Base-by-base conservation (phyloP, 2,888 invertebrate species). In the Parnassius smintheus region DNA sequence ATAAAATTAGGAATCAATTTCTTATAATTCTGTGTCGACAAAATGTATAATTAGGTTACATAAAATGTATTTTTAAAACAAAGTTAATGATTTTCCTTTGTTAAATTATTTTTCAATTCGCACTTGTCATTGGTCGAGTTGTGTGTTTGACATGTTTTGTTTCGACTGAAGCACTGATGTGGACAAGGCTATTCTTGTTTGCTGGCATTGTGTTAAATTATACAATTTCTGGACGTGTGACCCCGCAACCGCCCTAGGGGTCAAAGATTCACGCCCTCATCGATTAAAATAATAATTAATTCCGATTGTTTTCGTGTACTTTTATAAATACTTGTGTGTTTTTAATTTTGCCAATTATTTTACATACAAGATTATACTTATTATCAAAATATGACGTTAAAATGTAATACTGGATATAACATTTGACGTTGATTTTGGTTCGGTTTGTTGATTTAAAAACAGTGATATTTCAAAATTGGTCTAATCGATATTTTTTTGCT, bases 121-220 rank as follows among this genome's bases (percentile, higher is more conserved):
- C 72, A 81, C 76, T 81, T 83, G 82, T 81, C 78, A 83, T 82
- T 84, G 74, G 73, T 76, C 72, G 80, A 77, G 75, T 77, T 72
- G 78, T 90, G 91, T 75, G 82, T 85, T 88, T 91, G 91, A 85
- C 91, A 88, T 69, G 86, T 84, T 87, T 89, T 91, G 88, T 91
- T 86, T 77, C 68, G 73, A 81, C 77, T 83, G 83, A 84, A 75
- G 84, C 76, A 78, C 78, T 84, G 86, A 76, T 75, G 77, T 70
- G 82, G 86, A 85, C 86, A 75, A 75, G 78, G 76, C 82, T 73
- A 86, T 86, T 89, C 83, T 85, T 74, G 77, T 82, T 83, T 85
- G 87, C 88, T 86, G 84, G 84, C 81, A 80, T 70, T 71, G 68
- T 79, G 78, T 80, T 76, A 86, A 89, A 90, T 89, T 88, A 82